Evolutionary conservation across 2,113 vertebrate species (phyloP).

Genomic region (Montifringilla adamsi): DNA sequence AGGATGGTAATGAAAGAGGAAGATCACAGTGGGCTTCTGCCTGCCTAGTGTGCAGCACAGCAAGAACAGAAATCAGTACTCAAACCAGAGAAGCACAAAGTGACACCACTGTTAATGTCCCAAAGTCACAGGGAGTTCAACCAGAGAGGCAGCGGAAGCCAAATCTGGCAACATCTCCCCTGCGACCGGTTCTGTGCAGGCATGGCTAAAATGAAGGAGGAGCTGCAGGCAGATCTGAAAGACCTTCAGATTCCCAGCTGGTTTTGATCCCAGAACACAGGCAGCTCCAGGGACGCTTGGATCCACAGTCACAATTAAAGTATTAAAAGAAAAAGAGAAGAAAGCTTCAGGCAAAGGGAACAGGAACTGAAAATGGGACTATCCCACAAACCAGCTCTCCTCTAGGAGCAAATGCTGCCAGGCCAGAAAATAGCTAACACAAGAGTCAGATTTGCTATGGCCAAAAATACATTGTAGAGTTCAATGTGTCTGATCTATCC

Average conservation of each 20-base stretch:
- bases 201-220: not conserved
- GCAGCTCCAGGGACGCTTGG: not conserved
- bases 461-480: not conserved
- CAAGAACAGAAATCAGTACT: not conserved
- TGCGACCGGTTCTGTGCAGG: not conserved
- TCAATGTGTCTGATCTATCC: not conserved
- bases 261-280: not conserved
- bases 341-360: not conserved
- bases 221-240: not conserved
- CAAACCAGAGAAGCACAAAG: not conserved
- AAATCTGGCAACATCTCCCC: not conserved
- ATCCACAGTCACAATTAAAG: not conserved
- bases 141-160: not conserved
- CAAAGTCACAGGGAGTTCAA: not conserved
- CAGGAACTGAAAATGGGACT: not conserved
- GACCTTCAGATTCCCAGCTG: not conserved
- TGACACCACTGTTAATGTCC: not conserved
- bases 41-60: not conserved
- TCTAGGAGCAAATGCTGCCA: not conserved
- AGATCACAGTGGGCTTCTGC: not conserved
- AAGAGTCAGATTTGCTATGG: not conserved
- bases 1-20: not conserved
- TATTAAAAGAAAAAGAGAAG: not conserved
- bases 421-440: not conserved
- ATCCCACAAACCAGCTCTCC: not conserved